Evolutionary conservation across 2,113 vertebrate species (phyloP), one percentile per base, ranked within the genome.

Genomic region (Terrapene triunguis): DNA sequence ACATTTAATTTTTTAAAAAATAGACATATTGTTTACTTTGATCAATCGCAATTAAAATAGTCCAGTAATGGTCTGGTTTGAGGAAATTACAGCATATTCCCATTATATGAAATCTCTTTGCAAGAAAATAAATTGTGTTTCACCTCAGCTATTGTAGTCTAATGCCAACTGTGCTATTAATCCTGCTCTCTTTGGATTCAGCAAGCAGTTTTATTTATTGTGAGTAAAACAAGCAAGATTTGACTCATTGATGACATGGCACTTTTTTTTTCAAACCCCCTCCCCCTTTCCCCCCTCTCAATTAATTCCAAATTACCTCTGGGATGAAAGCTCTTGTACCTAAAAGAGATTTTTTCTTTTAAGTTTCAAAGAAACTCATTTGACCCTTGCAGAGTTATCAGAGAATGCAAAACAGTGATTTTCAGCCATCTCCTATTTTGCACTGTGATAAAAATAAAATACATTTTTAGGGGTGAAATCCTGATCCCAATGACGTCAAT

Each of bases 201-300:
- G 82, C 42, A 78, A 47, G n/a, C 74, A 65, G 12, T 22, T 91
- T 29, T 48, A 10, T 25, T 42, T 48, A 25, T 48, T 53, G 55
- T 2, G 88, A 86, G 42, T 16, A 94, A 87, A 94, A 85, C 2
- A 81, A 90, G 5, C 1, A 29, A 7, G 1, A 32, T 35, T 9
- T 78, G 84, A 29, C 35, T 53, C 0, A 1, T 2, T 10, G 35
- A 55, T 65, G 13, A 80, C 1, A 0, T 35, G 8, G 4, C 1
- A 29, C 55, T 51, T 65, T 80, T 55, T 55, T 21, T 8, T 2
- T 4, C 24, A 47, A 1, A 65, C 7, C 10, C 24, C 38, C 11
- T 11, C 72, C 11, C 10, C 3, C 25, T 19, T 65, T 4, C 4
- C 4, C 62, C 69, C 22, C 27, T 29, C 5, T 27, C 12, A 47